Evolutionary conservation across 2,888 invertebrate genomes (phyloP).

Genomic region (Eumacrocentrus americanus): DNA sequence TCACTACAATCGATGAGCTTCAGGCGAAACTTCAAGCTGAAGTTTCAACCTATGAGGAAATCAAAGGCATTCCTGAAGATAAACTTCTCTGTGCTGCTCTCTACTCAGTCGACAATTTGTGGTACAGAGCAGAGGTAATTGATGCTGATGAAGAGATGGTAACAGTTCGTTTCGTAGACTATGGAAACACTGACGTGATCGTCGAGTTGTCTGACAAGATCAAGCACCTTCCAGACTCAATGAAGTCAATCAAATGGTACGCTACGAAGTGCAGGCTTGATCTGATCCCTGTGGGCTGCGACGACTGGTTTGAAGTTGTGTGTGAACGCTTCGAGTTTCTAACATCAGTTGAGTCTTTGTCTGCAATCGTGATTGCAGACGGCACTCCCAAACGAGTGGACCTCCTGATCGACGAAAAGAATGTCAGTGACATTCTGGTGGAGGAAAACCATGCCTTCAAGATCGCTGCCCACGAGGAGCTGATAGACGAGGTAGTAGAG

Average conservation of each 20-base stretch:
- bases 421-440: conserved; percentile 47
- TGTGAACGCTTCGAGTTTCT: conserved; percentile 64
- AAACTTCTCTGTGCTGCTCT: conserved; percentile 77
- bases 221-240: conserved; percentile 68
- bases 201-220: conserved; percentile 62
- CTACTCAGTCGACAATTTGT: conserved; percentile 81
- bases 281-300: conserved; percentile 69
- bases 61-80: conserved; percentile 66
- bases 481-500: conserved; percentile 48
- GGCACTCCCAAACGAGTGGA: conserved; percentile 55
- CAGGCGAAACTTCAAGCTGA: conserved; percentile 71
- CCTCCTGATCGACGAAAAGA: conserved; percentile 54
- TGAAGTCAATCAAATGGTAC: conserved; percentile 66
- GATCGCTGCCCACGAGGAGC: conserved; percentile 42
- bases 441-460: conserved; percentile 44
- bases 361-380: conserved; percentile 52
- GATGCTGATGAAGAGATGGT: conserved; percentile 79
- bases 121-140: conserved; percentile 91
- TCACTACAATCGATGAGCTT: conserved; percentile 66
- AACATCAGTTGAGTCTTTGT: conserved; percentile 30
- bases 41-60: conserved; percentile 63
- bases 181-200: conserved; percentile 78
- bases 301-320: conserved; percentile 72
- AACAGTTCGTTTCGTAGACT: conserved; percentile 79
- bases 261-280: conserved; percentile 73